These are phyloP conservation scores for Chaenocephalus aceratus DNA, from an alignment of 2,113 vertebrate species.

Conservation along the genomic window DNA sequence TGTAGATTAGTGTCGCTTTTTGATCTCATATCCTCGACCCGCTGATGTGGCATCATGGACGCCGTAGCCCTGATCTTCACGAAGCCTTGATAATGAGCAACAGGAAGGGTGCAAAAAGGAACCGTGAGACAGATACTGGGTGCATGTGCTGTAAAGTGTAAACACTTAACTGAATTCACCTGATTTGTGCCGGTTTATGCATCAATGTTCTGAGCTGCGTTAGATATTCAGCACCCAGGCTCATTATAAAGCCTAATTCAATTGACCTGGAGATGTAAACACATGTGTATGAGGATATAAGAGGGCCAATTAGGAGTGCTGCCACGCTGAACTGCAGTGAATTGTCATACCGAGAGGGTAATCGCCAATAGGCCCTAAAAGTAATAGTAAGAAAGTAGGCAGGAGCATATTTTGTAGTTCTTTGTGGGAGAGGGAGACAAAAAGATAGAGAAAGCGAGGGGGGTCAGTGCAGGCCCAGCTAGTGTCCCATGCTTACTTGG, in stretches of 20 bases:
- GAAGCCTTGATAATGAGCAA: slow-evolving; percentile 70
- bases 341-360: slow-evolving; percentile 48
- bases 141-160: slow-evolving; percentile 70
- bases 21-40: slow-evolving; percentile 59
- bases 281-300: slow-evolving; percentile 46
- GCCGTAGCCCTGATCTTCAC: slow-evolving; percentile 38
- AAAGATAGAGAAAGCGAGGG: slow-evolving; percentile 33
- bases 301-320: slow-evolving; percentile 54
- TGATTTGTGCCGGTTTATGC: slow-evolving; percentile 77
- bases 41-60: slow-evolving; percentile 51
- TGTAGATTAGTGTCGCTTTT: slow-evolving; percentile 73
- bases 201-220: slow-evolving; percentile 57
- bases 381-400: slow-evolving; percentile 31
- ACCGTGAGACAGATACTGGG: slow-evolving; percentile 48
- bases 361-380: slow-evolving; percentile 18
- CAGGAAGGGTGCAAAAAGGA: slow-evolving; percentile 52
- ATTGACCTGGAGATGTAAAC: slow-evolving; percentile 72
- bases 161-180: slow-evolving; percentile 77
- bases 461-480: slow-evolving; percentile 54
- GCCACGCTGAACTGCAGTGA: slow-evolving; percentile 27
- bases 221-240: slow-evolving; percentile 60
- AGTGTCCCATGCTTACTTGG: slow-evolving; percentile 82
- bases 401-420: slow-evolving; percentile 46
- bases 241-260: slow-evolving; percentile 71
- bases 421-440: slow-evolving; percentile 39